phyloP scores from a whole-genome alignment of 2,888 invertebrate species.

The Theristus sp. region DNA sequence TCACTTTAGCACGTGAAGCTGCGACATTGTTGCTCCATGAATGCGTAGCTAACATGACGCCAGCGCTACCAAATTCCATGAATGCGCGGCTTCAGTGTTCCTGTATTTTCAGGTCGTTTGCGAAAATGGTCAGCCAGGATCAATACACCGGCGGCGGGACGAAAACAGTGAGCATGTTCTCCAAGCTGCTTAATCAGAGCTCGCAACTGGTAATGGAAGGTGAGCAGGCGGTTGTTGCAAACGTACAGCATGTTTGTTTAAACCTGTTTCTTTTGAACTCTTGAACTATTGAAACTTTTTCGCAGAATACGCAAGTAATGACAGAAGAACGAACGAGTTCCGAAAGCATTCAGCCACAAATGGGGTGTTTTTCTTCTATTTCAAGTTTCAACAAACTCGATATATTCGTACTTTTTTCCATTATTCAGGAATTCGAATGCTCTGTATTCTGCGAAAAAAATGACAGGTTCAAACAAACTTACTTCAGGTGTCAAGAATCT shows the following conservation, averaged over 20 bases:
- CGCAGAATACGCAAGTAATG: no score
- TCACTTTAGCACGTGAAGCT: no score
- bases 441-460: no score
- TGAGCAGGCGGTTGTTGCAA: neutral
- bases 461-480: neutral
- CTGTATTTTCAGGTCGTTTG: constrained; percentile 10
- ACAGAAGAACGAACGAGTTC: no score
- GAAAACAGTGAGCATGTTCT: constrained; percentile 88
- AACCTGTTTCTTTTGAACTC: no score
- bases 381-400: no score
- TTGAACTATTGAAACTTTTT: no score
- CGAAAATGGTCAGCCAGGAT: constrained; percentile 37
- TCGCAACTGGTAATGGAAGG: constrained; percentile 97
- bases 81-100: no score
- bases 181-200: constrained; percentile 84
- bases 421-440: neutral
- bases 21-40: neutral
- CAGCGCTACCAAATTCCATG: neutral
- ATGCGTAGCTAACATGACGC: neutral
- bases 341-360: no score
- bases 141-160: constrained; percentile 60
- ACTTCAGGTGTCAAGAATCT: neutral
- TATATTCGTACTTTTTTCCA: no score
- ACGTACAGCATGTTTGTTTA: neutral
- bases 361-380: no score